Evolutionary conservation across 2,888 invertebrate species (phyloP).

Genomic region (Unio delphinus): DNA sequence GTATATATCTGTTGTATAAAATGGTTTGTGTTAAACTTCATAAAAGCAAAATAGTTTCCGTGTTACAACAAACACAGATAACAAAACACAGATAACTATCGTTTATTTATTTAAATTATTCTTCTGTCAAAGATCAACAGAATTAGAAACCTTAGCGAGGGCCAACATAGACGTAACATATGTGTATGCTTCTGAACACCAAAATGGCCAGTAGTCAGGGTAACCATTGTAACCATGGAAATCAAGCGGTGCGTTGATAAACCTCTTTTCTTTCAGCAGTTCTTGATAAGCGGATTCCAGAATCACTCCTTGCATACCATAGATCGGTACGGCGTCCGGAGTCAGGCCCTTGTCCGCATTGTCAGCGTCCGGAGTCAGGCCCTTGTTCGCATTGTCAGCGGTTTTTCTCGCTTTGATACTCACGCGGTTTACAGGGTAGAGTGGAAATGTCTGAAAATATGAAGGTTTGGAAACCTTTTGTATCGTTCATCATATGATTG

Average conservation of each 20-base stretch:
- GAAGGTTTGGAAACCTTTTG: too few relatives aligned
- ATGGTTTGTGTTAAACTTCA: too few relatives aligned
- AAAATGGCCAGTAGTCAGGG: conserved; percentile 38
- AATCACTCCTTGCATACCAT: conserved; percentile 40
- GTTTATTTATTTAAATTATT: neutral
- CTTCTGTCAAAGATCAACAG: neutral
- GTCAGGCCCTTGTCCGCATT: conserved; percentile 11
- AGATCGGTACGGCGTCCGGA: conserved; percentile 10
- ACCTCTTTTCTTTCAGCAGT: conserved; percentile 27
- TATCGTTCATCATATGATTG: too few relatives aligned
- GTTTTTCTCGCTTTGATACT: conserved; percentile 38
- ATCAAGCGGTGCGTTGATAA: conserved; percentile 27
- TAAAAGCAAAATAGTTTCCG: too few relatives aligned
- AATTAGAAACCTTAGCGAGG: conserved; percentile 18
- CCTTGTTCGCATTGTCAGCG: conserved; percentile 12
- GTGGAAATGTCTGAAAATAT: conserved; percentile 14
- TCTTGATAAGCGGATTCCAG: conserved; percentile 27
- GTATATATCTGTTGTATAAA: too few relatives aligned
- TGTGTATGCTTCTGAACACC: conserved; percentile 49
- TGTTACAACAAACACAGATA: too few relatives aligned
- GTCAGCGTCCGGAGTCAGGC: conserved; percentile 3
- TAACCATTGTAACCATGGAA: conserved; percentile 44
- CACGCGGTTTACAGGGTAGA: conserved; percentile 7
- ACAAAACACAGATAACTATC: too few relatives aligned
- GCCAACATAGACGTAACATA: conserved; percentile 43